Base-by-base conservation (phyloP, 1,140 invertebrate genomes). In the Drosophila subobscura region DNA sequence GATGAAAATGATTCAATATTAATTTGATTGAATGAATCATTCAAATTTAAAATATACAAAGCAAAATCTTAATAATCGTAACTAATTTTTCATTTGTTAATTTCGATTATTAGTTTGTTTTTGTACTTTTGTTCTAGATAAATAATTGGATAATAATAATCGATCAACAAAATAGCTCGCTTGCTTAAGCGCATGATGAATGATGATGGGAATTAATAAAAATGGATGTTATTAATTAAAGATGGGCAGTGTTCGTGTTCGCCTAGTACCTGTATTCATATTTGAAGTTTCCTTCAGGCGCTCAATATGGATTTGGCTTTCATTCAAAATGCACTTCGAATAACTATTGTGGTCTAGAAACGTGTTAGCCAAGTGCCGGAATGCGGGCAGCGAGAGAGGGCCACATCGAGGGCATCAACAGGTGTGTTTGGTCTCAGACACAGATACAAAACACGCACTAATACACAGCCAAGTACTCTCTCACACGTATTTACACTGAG, bases 261-360 rank as follows among this genome's bases (percentile, higher is more conserved):
- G 6, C 49, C 8, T 25, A 61, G 47, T 86, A 86, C 83, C 83
- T 88, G 83, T 83, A 86, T 88, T 88, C 83, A 86, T 88, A 81
- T 83, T 86, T 86, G 71, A 76, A 70, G 74, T 76, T 79, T 88
- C 78, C 85, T 86, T 83, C 66, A 66, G 51, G 29, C 65, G 63
- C 58, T 23, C 71, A 65, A 75, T 64, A 54, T 54, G 63, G 55
- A 74, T 76, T 67, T 67, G 59, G 59, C 77, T 64, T 68, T 86
- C 58, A 59, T 77, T 74, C 45, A 67, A 55, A 58, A 58, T 50
- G 56, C 27, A 33, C 41, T 54, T 58, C 16, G 6, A 29, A 55
- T 20, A 33, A 72, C 47, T 33, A 12, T 55, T 54, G 54, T 46
- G 23, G 37, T 5, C 33, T 37, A 51, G 59, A 58, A 61, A 49